Evolutionary conservation across 2,797 vertebrate species (phyloP), one percentile per base, ranked within the genome.

Genomic region (Salmo trutta): DNA sequence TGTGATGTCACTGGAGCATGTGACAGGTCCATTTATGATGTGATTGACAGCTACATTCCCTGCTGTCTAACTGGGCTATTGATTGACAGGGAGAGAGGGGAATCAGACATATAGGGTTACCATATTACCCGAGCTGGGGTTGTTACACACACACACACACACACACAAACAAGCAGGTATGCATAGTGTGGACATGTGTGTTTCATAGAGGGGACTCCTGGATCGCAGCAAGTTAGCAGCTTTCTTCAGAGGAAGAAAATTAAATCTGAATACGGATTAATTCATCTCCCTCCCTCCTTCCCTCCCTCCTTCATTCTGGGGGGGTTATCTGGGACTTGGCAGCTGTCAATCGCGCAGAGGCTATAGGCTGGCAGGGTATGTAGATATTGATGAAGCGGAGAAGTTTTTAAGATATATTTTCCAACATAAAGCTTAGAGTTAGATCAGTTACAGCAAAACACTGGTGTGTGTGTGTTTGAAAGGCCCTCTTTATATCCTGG

Each of bases 131-230:
- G 82, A 0, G 65, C 66, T 47, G 83, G 31, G 71, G 64, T 53
- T 74, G 69, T 77, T 84, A 82, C 86, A 76, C 77, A 86, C 81
- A 73, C 14, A 51, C 4, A 6, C 5, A 31, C 3, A 31, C 31
- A 31, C 31, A 36, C 33, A 36, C 33, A 72, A 33, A 77, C 72
- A 79, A 53, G 89, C 90, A 88, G 84, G 92, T 90, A 93, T 91
- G 92, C 91, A 93, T 91, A 91, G 91, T 86, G 89, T 82, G 75
- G 85, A 87, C 92, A 93, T 93, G 90, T 94, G 93, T 84, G 87
- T 83, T 73, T 85, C 87, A 81, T 94, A 77, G 81, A 84, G 82
- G 87, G 75, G 81, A 72, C 86, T 81, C 73, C 78, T 81, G 82
- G 80, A 85, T 80, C 75, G 77, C 88, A 93, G 91, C 92, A 94